Evolutionary conservation across 1,140 invertebrate genomes (phyloP).

Genomic region (Andricus grossulariae): DNA sequence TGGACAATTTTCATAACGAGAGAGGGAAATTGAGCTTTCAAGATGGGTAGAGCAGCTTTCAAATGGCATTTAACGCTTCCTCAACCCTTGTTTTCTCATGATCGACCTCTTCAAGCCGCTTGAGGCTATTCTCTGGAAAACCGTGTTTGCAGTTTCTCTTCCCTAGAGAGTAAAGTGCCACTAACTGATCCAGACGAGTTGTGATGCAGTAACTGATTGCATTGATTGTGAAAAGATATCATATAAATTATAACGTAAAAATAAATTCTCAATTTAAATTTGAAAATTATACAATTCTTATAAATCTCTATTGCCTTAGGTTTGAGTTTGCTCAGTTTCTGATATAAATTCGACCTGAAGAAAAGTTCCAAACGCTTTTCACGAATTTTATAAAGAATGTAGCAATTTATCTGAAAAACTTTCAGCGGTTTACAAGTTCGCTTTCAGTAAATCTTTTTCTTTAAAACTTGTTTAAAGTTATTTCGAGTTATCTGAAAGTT

Average conservation of each 20-base stretch:
- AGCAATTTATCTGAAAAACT: not conserved
- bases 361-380: not conserved
- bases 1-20: constrained; percentile 3
- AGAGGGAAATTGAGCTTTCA: constrained; percentile 3
- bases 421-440: not conserved
- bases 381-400: not conserved
- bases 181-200: not conserved
- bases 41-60: not conserved
- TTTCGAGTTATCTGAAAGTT: not conserved
- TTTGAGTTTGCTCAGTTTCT: not conserved
- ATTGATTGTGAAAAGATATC: too few relatives aligned
- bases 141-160: constrained; percentile 17
- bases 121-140: not conserved
- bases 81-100: constrained; percentile 26
- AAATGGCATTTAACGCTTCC: constrained; percentile 25
- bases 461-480: not conserved
- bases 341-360: not conserved
- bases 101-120: constrained; percentile 18
- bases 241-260: too few relatives aligned
- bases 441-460: not conserved
- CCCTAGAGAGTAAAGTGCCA: constrained; percentile 2
- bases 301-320: too few relatives aligned
- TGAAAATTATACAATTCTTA: too few relatives aligned
- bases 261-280: too few relatives aligned
- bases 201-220: not conserved